phyloP scores from a whole-genome alignment of 2,113 vertebrate species.

The Columba janthina region DNA sequence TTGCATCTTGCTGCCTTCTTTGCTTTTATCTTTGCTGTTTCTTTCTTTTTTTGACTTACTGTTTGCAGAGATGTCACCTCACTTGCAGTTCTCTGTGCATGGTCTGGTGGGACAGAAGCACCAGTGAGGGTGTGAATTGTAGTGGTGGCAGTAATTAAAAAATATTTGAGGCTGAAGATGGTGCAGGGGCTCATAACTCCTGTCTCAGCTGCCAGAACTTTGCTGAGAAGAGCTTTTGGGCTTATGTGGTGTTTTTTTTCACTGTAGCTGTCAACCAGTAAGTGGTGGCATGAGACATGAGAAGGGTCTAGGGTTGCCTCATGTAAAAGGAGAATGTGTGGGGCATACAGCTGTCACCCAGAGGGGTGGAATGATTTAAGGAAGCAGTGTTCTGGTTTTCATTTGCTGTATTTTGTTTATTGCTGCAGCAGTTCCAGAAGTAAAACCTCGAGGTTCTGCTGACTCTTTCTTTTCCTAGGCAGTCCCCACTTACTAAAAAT shows the following conservation, averaged over 20 bases:
- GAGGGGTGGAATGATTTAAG: neutral
- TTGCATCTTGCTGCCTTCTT: neutral
- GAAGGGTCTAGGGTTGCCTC: neutral
- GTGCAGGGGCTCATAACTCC: neutral
- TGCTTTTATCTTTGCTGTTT: neutral
- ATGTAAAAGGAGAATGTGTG: rapidly evolving
- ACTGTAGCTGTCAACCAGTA: neutral
- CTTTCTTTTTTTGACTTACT: neutral
- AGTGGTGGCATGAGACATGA: neutral
- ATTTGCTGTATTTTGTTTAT: neutral
- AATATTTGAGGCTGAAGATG: neutral
- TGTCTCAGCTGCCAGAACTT: neutral
- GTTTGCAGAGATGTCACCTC: neutral
- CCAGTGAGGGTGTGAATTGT: neutral
- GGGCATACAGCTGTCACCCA: neutral
- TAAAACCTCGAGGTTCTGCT: neutral
- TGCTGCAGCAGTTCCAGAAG: neutral
- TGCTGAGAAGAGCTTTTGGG: neutral
- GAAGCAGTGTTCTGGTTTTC: neutral
- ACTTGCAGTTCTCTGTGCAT: neutral
- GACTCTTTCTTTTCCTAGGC: neutral
- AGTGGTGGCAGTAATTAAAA: neutral
- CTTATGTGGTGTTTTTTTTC: neutral
- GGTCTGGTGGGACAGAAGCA: neutral
- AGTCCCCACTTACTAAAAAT: neutral